A percentile compares a stretch with the other conserved stretches of the same genome.
Evolutionary conservation across 2,113 vertebrate genomes (phyloP).

Genomic region (Mionectes macconnelli): DNA sequence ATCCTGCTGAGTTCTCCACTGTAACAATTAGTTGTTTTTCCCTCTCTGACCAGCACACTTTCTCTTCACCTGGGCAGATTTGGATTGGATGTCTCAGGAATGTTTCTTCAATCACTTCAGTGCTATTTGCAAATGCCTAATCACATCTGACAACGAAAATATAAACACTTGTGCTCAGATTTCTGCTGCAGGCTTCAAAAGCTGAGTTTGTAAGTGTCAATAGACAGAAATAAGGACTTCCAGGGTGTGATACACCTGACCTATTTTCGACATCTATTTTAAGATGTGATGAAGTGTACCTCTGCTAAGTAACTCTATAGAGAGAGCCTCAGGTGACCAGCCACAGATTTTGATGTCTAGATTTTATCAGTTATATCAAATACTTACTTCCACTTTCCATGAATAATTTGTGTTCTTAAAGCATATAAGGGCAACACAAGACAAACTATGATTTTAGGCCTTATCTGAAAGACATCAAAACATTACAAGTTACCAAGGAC

Average conservation of each 20-base stretch:
- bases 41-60: not conserved
- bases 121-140: not conserved
- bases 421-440: not conserved
- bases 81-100: not conserved
- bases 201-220: not conserved
- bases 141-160: not conserved
- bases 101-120: not conserved
- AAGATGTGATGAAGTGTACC: not conserved
- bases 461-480: not conserved
- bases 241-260: constrained; percentile 12
- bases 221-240: constrained; percentile 1
- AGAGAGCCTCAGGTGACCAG: not conserved
- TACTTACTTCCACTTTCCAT: not conserved
- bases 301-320: not conserved
- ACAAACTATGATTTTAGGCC: not conserved
- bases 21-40: not conserved
- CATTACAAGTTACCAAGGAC: not conserved
- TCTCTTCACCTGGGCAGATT: not conserved
- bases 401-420: not conserved
- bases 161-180: not conserved
- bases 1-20: not conserved
- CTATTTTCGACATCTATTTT: constrained; percentile 1
- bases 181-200: constrained; percentile 14
- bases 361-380: not conserved
- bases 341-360: not conserved